Conservation (phyloP, 92 coral and sea anemone species). For the Galaxea fascicularis region DNA sequence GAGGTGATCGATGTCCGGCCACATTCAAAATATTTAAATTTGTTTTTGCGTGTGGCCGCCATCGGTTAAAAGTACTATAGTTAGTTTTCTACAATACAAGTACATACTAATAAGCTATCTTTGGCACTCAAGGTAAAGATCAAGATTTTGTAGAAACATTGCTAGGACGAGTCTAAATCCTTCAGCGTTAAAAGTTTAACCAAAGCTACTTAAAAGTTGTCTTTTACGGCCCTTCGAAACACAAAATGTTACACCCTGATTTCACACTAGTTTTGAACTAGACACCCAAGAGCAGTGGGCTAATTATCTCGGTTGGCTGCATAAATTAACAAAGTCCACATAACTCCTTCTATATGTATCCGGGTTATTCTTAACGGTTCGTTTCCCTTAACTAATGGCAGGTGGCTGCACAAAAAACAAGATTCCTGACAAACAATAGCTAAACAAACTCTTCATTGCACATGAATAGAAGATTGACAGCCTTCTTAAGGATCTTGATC, state of each 20-base stretch:
- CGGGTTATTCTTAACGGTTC: conserved; percentile 5
- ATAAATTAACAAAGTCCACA: no score
- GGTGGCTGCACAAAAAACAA: conserved; percentile 34
- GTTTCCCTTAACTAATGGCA: conserved; percentile 37
- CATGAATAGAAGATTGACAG: background rate
- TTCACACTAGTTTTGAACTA: no score
- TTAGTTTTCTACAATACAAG: no score
- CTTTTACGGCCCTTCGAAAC: no score
- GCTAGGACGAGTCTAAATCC: no score
- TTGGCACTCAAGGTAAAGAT: background rate
- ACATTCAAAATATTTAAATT: background rate
- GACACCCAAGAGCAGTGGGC: no score
- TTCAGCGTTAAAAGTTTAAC: no score
- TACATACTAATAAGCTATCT: no score
- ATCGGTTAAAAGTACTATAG: no score
- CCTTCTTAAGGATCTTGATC: background rate
- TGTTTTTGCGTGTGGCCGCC: background rate
- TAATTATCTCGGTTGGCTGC: no score
- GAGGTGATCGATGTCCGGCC: background rate
- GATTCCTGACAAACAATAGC: conserved; percentile 25
- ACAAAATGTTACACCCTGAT: no score
- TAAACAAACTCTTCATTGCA: background rate
- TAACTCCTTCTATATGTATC: background rate
- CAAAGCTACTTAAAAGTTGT: no score
- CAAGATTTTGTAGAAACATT: background rate